Evolutionary conservation across 2,888 invertebrate species (phyloP).

Genomic region (Conops quadrifasciatus): DNA sequence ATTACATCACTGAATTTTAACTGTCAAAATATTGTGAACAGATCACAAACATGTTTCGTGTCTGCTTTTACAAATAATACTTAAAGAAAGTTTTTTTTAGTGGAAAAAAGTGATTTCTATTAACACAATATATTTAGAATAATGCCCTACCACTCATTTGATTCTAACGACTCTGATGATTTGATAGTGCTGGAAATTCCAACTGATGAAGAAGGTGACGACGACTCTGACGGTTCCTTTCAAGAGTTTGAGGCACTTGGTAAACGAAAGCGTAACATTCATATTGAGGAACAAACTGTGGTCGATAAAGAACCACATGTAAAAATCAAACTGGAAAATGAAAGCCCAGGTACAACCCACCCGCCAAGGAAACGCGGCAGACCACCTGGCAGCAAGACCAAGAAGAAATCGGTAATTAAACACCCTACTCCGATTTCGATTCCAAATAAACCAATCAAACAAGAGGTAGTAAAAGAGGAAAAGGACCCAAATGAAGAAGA

Average conservation of each 20-base stretch:
- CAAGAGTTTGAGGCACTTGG: neutral
- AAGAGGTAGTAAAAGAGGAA: constrained; percentile 2
- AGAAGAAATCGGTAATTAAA: neutral
- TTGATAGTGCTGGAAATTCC: constrained; percentile 27
- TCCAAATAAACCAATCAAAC: neutral
- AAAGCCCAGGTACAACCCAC: constrained; percentile 19
- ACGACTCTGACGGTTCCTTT: constrained; percentile 3
- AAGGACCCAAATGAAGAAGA: constrained; percentile 13
- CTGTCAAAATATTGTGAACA: constrained; percentile 30
- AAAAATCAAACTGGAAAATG: constrained; percentile 15
- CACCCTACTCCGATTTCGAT: neutral
- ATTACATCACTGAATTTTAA: constrained; percentile 14
- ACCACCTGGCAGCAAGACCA: neutral
- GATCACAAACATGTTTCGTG: constrained; percentile 17
- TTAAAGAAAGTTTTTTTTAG: neutral
- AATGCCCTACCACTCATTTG: constrained; percentile 25
- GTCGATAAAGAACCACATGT: neutral
- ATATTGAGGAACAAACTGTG: neutral
- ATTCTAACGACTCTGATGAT: constrained; percentile 27
- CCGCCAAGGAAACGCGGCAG: neutral
- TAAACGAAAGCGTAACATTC: constrained; percentile 19
- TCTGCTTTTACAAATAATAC: neutral
- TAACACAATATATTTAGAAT: constrained; percentile 4
- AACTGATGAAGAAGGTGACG: constrained; percentile 14
- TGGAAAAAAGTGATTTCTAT: neutral